Evolutionary conservation across 2,888 invertebrate genomes (phyloP).

Genomic region (Agrochola litura): DNA sequence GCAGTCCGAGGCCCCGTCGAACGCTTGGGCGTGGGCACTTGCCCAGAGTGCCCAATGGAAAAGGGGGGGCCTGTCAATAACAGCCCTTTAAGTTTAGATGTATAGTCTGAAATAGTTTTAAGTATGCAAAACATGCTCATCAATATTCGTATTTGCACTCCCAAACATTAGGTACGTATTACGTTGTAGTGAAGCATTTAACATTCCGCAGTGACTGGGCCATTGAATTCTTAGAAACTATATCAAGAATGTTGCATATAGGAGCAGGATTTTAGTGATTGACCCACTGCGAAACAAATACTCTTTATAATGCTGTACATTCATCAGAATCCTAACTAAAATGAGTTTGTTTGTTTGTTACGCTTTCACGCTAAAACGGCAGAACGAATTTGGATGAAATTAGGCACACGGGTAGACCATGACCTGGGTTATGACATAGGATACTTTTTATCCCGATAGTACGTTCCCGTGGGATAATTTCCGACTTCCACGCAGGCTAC

Average conservation of each 20-base stretch:
- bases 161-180: neutral
- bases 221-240: slow-evolving; percentile 36
- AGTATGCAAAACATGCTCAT: slow-evolving; percentile 50
- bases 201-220: slow-evolving; percentile 30
- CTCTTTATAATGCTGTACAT: neutral
- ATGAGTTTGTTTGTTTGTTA: too few relatives aligned
- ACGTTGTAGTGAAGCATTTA: slow-evolving; percentile 7
- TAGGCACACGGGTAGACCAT: too few relatives aligned
- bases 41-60: too few relatives aligned
- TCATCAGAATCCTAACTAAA: too few relatives aligned
- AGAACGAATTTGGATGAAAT: too few relatives aligned
- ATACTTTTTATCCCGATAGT: too few relatives aligned
- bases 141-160: slow-evolving; percentile 47
- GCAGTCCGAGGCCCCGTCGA: too few relatives aligned
- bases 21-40: too few relatives aligned
- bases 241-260: neutral
- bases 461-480: too few relatives aligned
- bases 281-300: neutral
- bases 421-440: too few relatives aligned
- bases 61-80: neutral
- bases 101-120: slow-evolving; percentile 10
- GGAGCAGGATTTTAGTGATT: neutral
- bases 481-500: too few relatives aligned
- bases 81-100: neutral
- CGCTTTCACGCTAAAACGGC: too few relatives aligned